phyloP scores from a whole-genome alignment of 2,888 invertebrate species.

The Tolmerus cingulatus region DNA sequence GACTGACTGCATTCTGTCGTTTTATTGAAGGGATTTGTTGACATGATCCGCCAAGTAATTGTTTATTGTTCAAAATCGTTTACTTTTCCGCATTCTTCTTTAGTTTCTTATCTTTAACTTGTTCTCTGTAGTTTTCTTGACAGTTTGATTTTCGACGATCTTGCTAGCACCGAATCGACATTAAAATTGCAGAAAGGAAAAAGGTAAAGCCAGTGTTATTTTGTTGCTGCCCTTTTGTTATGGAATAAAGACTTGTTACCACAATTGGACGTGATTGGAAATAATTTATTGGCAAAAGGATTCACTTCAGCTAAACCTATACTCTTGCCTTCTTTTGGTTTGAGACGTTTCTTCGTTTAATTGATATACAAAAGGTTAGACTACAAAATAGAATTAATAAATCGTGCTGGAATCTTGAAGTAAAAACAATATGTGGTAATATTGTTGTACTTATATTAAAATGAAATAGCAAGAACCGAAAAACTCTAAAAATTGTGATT shows the following conservation, averaged over 20 bases:
- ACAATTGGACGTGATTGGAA: background rate
- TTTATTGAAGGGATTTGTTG: slow-evolving; percentile 40
- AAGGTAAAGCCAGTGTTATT: background rate
- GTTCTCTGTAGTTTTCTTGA: background rate
- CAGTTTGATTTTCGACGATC: background rate
- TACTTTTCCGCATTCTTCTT: slow-evolving; percentile 24
- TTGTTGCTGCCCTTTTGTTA: background rate
- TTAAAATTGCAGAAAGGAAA: background rate
- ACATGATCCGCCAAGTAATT: slow-evolving; percentile 39
- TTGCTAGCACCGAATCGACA: background rate
- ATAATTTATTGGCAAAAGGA: background rate
- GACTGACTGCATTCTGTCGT: background rate
- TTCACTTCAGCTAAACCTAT: background rate
- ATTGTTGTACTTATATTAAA: too few relatives aligned
- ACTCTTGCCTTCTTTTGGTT: background rate
- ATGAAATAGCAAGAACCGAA: too few relatives aligned
- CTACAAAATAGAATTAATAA: too few relatives aligned
- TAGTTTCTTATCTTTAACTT: background rate
- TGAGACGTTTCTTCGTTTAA: too few relatives aligned
- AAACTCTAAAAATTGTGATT: too few relatives aligned
- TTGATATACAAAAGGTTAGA: too few relatives aligned
- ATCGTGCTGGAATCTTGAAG: too few relatives aligned
- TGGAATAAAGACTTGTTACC: background rate
- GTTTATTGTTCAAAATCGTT: slow-evolving; percentile 34
- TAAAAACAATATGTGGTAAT: too few relatives aligned